Evolutionary conservation across 2,113 vertebrate genomes (phyloP).

Genomic region (Serilophus lunatus): DNA sequence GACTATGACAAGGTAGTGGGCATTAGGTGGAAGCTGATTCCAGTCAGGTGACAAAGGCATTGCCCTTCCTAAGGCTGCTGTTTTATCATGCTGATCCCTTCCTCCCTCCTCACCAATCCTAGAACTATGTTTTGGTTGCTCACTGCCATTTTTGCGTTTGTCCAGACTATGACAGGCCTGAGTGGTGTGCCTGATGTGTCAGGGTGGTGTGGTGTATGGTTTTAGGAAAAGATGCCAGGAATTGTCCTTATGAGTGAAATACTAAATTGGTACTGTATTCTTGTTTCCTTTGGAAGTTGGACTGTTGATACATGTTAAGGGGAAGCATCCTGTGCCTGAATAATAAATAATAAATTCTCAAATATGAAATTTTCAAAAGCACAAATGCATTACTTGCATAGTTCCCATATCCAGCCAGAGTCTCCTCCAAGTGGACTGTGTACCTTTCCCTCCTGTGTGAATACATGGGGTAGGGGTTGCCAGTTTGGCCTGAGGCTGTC

Average conservation of each 20-base stretch:
- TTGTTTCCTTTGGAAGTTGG: neutral
- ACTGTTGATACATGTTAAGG: fast-evolving
- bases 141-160: neutral
- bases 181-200: neutral
- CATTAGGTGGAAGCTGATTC: neutral
- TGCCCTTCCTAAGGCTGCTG: neutral
- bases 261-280: fast-evolving
- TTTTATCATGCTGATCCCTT: neutral
- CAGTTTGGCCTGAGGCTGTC: neutral
- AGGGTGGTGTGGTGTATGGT: neutral
- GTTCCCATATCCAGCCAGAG: neutral
- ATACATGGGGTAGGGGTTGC: neutral
- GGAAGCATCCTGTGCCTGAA: neutral
- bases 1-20: neutral
- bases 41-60: neutral
- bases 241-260: neutral
- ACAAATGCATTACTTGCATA: fast-evolving
- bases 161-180: neutral
- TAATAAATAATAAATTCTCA: neutral
- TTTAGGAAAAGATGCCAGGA: neutral
- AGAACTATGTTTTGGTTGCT: neutral
- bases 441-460: neutral
- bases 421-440: neutral
- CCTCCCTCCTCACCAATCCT: fast-evolving
- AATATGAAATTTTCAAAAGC: neutral